Conservation (phyloP, 2,888 invertebrate species). For the Drosophila lutescens region DNA sequence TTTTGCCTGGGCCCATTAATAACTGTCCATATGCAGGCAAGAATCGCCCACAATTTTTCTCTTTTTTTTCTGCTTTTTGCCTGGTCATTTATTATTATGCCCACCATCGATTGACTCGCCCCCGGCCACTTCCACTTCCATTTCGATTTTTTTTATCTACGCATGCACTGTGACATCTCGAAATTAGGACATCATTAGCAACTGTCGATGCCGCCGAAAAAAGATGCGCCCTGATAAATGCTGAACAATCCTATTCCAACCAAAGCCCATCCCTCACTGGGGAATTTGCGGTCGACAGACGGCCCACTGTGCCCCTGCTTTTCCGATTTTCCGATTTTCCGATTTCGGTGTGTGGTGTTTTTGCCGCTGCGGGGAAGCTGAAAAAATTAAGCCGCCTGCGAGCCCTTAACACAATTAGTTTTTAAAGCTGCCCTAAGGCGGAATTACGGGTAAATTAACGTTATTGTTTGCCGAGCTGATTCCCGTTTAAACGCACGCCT, state of each 20-base stretch:
- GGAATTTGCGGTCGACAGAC: conserved; percentile 34
- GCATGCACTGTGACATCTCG: conserved; percentile 70
- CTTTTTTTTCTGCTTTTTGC: background rate
- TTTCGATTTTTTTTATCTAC: conserved; percentile 57
- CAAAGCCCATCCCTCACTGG: conserved; percentile 20
- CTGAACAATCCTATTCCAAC: conserved; percentile 22
- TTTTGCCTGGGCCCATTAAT: conserved; percentile 67
- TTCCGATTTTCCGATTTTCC: conserved; percentile 18
- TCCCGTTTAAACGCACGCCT: background rate
- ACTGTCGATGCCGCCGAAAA: conserved; percentile 69
- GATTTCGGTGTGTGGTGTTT: conserved; percentile 17
- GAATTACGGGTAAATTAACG: conserved; percentile 26
- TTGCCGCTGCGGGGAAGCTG: background rate
- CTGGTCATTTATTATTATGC: conserved; percentile 63
- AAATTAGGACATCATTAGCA: conserved; percentile 81
- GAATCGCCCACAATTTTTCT: conserved; percentile 9
- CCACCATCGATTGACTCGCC: conserved; percentile 66
- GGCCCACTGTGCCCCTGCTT: conserved; percentile 18
- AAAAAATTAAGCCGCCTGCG: conserved; percentile 36
- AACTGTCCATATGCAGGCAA: conserved; percentile 74
- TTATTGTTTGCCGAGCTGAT: conserved; percentile 22
- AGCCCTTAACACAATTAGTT: conserved; percentile 45
- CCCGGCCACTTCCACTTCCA: background rate
- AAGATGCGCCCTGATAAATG: conserved; percentile 72
- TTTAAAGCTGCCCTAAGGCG: conserved; percentile 36